These are phyloP conservation scores for Geotrupes spiniger DNA, from an alignment of 2,888 invertebrate species.

Conservation along the genomic window DNA sequence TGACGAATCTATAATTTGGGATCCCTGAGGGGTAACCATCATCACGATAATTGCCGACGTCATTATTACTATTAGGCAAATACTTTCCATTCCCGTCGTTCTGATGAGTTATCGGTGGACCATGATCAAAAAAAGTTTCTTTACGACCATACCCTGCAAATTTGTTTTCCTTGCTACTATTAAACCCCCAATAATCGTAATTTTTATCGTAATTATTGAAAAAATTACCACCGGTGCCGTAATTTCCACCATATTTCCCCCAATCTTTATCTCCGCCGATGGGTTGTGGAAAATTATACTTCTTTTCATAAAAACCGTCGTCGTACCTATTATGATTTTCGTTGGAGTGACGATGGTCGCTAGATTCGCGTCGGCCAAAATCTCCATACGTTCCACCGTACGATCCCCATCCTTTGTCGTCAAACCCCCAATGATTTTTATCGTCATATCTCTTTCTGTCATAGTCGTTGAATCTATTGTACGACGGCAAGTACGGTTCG, in stretches of 20 bases:
- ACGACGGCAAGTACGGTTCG: constrained; percentile 35
- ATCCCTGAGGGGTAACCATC: constrained; percentile 1
- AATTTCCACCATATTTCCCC: constrained; percentile 46
- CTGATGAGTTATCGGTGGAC: constrained; percentile 6
- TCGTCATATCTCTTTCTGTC: constrained; percentile 19
- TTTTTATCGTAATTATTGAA: constrained; percentile 28
- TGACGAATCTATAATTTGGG: constrained; percentile 34
- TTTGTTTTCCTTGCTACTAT: constrained; percentile 11
- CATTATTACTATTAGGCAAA: too few relatives aligned
- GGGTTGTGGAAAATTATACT: constrained; percentile 25
- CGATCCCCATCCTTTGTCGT: constrained; percentile 54
- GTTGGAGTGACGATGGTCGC: not conserved
- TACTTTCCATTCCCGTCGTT: too few relatives aligned
- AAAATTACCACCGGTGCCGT: constrained; percentile 38
- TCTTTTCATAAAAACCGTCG: constrained; percentile 6
- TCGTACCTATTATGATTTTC: not conserved
- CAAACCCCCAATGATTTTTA: constrained; percentile 37
- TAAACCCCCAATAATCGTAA: constrained; percentile 41
- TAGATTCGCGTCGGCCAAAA: constrained; percentile 27
- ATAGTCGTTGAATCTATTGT: constrained; percentile 18
- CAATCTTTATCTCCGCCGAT: constrained; percentile 42
- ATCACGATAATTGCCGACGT: not conserved
- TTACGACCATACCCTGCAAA: constrained; percentile 2
- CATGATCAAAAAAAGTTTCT: too few relatives aligned
- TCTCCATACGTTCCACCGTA: constrained; percentile 62